These are phyloP conservation scores for Donacobius atricapilla DNA, from an alignment of 2,113 vertebrate species.

Conservation along the genomic window DNA sequence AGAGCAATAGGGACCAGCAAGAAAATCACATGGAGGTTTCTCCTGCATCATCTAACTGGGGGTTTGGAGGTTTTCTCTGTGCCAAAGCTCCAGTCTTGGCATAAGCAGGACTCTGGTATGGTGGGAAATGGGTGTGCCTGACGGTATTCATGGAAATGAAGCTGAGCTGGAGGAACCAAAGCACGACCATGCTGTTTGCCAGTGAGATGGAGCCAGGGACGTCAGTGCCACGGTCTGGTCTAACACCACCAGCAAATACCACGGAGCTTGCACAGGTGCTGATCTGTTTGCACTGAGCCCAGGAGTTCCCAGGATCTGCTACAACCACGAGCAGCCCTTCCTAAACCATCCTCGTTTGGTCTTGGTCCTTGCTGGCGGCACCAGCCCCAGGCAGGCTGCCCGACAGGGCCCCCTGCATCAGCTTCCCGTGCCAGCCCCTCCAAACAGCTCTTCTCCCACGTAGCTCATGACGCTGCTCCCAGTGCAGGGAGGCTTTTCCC, in stretches of 20 bases:
- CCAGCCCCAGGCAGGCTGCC: background rate
- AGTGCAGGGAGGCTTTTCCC: background rate
- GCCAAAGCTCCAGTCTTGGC: background rate
- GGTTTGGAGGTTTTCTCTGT: background rate
- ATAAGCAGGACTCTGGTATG: background rate
- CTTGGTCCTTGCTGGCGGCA: background rate
- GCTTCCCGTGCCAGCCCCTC: background rate
- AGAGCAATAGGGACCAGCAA: background rate
- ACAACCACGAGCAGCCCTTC: background rate
- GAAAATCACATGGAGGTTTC: background rate
- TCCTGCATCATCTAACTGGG: too few species aligned
- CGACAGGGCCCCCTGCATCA: fast-evolving
- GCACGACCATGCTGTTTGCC: fast-evolving
- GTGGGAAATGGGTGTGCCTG: background rate
- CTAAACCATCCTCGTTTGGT: background rate
- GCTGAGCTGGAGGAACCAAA: background rate
- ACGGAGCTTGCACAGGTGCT: background rate
- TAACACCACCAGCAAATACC: background rate
- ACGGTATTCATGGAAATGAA: background rate
- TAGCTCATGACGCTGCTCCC: fast-evolving
- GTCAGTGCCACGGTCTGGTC: fast-evolving
- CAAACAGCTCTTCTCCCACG: fast-evolving
- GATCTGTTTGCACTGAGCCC: fast-evolving
- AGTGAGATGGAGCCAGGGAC: background rate
- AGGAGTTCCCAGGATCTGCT: background rate